phyloP scores from a whole-genome alignment of 35 echinoderm and acorn worm genomes.

The Lytechinus pictus region DNA sequence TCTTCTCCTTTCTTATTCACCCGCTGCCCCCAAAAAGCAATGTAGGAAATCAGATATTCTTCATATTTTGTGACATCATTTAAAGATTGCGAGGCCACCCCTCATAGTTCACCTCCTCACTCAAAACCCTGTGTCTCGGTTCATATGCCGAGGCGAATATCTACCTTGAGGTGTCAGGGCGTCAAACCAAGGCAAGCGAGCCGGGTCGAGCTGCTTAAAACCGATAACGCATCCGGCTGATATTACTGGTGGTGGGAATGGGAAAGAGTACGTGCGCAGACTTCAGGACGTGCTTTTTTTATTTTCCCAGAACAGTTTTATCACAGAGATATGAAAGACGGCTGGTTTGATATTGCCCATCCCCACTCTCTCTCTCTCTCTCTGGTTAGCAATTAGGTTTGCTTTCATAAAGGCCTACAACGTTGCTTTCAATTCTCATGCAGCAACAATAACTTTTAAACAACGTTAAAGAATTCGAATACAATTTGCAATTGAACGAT shows the following conservation, averaged over 20 bases:
- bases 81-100: neutral
- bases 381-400: neutral
- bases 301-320: neutral
- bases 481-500: too few species aligned
- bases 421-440: too few species aligned
- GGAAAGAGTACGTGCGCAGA: neutral
- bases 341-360: neutral
- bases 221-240: slow-evolving; percentile 45
- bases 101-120: neutral
- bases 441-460: too few species aligned
- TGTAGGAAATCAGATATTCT: too few species aligned
- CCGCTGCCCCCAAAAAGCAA: neutral
- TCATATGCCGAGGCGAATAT: neutral
- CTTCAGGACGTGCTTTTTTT: neutral
- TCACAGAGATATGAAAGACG: too few species aligned
- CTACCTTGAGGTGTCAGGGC: neutral
- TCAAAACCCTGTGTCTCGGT: neutral
- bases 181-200: neutral
- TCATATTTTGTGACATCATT: too few species aligned
- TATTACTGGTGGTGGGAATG: neutral
- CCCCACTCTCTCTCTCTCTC: neutral
- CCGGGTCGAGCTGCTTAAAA: slow-evolving; percentile 7
- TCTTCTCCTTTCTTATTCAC: neutral
- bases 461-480: too few species aligned
- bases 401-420: too few species aligned